A percentile compares a stretch with the other conserved stretches of the same genome.
These are phyloP conservation scores for Odontamblyopus rebecca DNA, from an alignment of 2,797 vertebrate genomes.

Conservation along the genomic window DNA sequence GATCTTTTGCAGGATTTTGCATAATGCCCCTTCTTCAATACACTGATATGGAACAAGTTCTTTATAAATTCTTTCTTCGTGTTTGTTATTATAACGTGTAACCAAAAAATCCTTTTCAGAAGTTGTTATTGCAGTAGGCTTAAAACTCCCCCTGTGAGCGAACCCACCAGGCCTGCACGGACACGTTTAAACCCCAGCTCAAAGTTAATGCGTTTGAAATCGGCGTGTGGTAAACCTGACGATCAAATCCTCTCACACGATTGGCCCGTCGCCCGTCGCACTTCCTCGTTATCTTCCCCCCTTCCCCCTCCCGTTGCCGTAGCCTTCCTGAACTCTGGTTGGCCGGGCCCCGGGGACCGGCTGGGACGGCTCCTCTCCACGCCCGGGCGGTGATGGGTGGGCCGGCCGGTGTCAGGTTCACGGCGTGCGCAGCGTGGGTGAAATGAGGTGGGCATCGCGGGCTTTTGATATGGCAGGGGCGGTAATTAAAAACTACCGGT, in stretches of 20 bases:
- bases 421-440: neutral
- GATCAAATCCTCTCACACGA: conserved; percentile 4
- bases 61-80: too few species aligned
- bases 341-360: conserved; percentile 56
- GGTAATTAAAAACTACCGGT: conserved; percentile 42
- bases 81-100: too few species aligned
- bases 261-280: conserved; percentile 3
- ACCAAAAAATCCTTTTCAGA: too few species aligned
- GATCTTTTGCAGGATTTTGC: too few species aligned
- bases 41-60: too few species aligned
- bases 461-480: conserved; percentile 55
- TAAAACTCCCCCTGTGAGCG: conserved; percentile 22
- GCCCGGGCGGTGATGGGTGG: conserved; percentile 45
- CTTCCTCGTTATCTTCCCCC: neutral
- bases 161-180: conserved; percentile 46
- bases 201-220: conserved; percentile 41
- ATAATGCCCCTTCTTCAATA: too few species aligned
- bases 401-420: conserved; percentile 41
- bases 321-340: conserved; percentile 67
- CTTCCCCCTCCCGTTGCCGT: conserved; percentile 38
- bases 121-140: too few species aligned
- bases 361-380: conserved; percentile 43
- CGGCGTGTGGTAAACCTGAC: conserved; percentile 29
- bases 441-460: conserved; percentile 9
- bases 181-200: conserved; percentile 39